These are phyloP conservation scores for Saxicola maurus DNA, from an alignment of 2,797 vertebrate species.

Conservation along the genomic window DNA sequence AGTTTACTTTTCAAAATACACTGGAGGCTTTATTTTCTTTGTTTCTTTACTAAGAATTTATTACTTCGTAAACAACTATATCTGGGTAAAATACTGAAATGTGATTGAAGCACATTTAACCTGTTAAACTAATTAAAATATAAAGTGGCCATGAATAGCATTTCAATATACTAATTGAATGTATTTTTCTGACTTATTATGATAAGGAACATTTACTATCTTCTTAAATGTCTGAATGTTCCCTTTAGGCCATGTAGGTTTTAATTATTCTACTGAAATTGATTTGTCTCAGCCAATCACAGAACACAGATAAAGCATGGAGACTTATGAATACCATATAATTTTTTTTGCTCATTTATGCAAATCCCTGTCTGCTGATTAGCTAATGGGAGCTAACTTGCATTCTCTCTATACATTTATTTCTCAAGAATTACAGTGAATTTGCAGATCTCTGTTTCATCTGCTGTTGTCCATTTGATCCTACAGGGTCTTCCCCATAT, in stretches of 20 bases:
- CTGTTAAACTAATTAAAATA: conserved; percentile 35
- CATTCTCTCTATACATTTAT: background rate
- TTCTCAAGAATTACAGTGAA: background rate
- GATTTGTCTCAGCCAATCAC: conserved; percentile 35
- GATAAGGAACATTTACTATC: conserved; percentile 34
- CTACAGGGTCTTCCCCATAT: background rate
- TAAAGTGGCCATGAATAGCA: background rate
- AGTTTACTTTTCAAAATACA: background rate
- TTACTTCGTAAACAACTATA: conserved; percentile 7
- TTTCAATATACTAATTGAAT: conserved; percentile 38
- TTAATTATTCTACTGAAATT: conserved; percentile 53
- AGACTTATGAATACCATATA: background rate
- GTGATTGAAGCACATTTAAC: background rate
- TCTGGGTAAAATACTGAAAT: background rate
- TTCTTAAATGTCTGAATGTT: conserved; percentile 32
- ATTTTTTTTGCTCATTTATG: background rate
- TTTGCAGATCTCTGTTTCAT: background rate
- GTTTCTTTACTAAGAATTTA: background rate
- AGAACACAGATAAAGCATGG: background rate
- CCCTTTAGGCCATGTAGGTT: conserved; percentile 27
- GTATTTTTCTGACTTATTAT: conserved; percentile 22
- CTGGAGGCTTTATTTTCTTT: background rate
- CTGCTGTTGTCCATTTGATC: background rate
- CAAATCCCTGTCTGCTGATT: conserved; percentile 4
- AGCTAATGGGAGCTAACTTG: background rate